Conservation (phyloP, 1,140 invertebrate species). For the Drosophila kanapiae region DNA sequence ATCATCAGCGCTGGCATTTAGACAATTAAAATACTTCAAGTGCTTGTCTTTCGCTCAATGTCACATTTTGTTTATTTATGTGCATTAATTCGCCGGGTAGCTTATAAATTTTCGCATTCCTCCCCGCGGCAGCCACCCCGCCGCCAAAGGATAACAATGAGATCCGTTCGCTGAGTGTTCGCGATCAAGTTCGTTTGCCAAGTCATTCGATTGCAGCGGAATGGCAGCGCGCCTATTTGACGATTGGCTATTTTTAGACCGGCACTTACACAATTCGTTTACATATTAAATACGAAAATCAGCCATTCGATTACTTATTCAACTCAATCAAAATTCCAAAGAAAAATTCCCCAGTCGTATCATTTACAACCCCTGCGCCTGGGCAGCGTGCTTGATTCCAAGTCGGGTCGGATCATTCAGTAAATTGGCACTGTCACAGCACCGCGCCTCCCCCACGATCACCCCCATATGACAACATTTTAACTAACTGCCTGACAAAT, state of each 20-base stretch:
- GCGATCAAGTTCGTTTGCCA: conserved; percentile 61
- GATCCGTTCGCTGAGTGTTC: not conserved
- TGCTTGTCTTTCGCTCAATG: conserved; percentile 83
- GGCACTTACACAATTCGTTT: conserved; percentile 77
- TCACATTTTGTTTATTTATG: conserved; percentile 83
- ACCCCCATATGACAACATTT: conserved; percentile 69
- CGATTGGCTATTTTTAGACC: conserved; percentile 68
- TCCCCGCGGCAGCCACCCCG: conserved; percentile 2
- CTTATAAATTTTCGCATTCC: conserved; percentile 74
- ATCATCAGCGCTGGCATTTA: conserved; percentile 81
- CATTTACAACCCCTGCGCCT: conserved; percentile 70
- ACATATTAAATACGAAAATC: conserved; percentile 73
- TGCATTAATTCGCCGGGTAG: conserved; percentile 79
- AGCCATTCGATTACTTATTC: conserved; percentile 71
- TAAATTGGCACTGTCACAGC: conserved; percentile 75
- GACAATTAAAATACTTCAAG: conserved; percentile 85
- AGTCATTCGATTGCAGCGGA: conserved; percentile 69
- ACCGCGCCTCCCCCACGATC: not conserved
- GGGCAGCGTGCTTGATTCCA: conserved; percentile 32
- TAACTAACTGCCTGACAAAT: conserved; percentile 82
- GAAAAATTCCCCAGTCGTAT: conserved; percentile 76
- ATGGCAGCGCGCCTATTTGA: conserved; percentile 55
- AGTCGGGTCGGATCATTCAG: conserved; percentile 72
- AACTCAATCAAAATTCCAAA: conserved; percentile 83
- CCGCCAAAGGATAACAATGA: conserved; percentile 60